A percentile compares a stretch with the other conserved stretches of the same genome.
phyloP scores from a whole-genome alignment of 2,888 invertebrate species.

The Tricholauxania praeusta region DNA sequence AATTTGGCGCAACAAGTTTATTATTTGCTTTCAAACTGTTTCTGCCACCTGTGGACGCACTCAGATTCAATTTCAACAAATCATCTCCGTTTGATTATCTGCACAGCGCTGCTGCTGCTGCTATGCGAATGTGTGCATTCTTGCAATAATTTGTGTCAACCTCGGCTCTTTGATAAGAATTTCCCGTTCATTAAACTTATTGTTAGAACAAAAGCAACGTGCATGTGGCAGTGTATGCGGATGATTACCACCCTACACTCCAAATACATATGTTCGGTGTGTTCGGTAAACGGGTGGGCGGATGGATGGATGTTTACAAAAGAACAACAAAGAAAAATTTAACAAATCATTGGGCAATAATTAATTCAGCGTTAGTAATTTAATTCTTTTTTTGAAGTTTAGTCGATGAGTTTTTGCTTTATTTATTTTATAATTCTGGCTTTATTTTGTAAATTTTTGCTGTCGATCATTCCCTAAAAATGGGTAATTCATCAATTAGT shows the following conservation, averaged over 20 bases:
- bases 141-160: no score
- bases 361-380: constrained; percentile 65
- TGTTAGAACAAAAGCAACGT: not conserved
- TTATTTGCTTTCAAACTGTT: no score
- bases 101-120: no score
- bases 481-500: no score
- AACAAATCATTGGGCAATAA: constrained; percentile 63
- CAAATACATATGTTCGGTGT: not conserved
- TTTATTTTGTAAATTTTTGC: not conserved
- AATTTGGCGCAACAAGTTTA: no score
- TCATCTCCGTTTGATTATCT: no score
- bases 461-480: no score
- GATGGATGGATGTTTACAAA: not conserved
- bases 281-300: not conserved
- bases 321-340: constrained; percentile 1
- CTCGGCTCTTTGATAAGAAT: not conserved
- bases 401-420: not conserved
- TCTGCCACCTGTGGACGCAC: no score
- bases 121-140: no score
- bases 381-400: not conserved
- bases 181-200: constrained; percentile 26
- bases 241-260: not conserved
- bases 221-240: not conserved
- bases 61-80: no score
- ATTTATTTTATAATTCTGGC: not conserved